A percentile compares a stretch with the other conserved stretches of the same genome.
These are phyloP conservation scores for Macrotrachela quadricornifera DNA, from an alignment of 1,140 invertebrate species.

Conservation along the genomic window DNA sequence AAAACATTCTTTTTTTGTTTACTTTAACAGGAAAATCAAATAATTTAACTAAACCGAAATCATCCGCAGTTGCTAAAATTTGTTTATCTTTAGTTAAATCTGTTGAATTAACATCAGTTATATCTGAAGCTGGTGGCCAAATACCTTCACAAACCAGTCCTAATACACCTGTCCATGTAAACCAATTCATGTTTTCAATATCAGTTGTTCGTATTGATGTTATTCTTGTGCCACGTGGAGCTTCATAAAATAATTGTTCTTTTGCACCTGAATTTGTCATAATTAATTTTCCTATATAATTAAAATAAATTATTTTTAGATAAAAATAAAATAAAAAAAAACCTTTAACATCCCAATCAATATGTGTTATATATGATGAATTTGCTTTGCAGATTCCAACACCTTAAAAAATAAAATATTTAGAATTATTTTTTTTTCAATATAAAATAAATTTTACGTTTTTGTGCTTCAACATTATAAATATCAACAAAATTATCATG, in stretches of 20 bases:
- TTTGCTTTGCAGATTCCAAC: slow-evolving; percentile 30
- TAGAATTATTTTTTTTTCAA: no score
- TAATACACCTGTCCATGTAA: slow-evolving; percentile 25
- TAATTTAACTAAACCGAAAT: slow-evolving; percentile 29
- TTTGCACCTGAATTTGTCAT: slow-evolving; percentile 30
- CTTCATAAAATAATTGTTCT: slow-evolving; percentile 30
- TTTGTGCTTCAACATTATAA: slow-evolving; percentile 26
- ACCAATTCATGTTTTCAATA: slow-evolving; percentile 26
- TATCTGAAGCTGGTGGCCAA: slow-evolving; percentile 29
- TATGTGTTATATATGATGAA: slow-evolving; percentile 31
- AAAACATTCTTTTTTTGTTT: no score
- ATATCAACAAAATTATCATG: slow-evolving; percentile 33
- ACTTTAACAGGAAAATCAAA: slow-evolving; percentile 29
- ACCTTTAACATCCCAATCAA: slow-evolving; percentile 30
- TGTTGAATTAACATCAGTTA: slow-evolving; percentile 29
- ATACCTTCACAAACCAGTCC: slow-evolving; percentile 25
- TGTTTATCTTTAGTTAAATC: slow-evolving; percentile 17
- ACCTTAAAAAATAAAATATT: no score
- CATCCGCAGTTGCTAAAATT: slow-evolving; percentile 27
- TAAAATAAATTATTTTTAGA: not conserved
- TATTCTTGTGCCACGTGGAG: slow-evolving; percentile 24
- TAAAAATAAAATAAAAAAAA: not conserved
- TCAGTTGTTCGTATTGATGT: slow-evolving; percentile 17
- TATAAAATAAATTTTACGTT: slow-evolving; percentile 9
- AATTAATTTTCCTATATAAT: slow-evolving; percentile 22